Evolutionary conservation across 2,888 invertebrate species (phyloP).

Genomic region (Leptopilina myrica): DNA sequence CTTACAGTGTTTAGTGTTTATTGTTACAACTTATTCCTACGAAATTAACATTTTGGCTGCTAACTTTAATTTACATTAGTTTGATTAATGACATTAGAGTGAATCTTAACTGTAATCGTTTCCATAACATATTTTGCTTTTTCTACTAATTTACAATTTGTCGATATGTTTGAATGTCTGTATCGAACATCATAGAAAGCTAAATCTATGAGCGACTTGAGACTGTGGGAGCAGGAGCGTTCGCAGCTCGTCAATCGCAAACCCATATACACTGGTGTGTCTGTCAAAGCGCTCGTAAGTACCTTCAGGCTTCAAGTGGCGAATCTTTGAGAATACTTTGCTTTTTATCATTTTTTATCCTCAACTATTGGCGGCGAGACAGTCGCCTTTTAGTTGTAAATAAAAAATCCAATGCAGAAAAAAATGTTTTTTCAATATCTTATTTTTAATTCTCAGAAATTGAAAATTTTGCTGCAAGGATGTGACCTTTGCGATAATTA

Average conservation of each 20-base stretch:
- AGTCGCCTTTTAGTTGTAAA: not conserved
- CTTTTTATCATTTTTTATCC: slow-evolving; percentile 15
- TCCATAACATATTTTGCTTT: slow-evolving; percentile 17
- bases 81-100: not conserved
- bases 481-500: slow-evolving; percentile 29
- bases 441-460: not conserved
- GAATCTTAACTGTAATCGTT: slow-evolving; percentile 1
- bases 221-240: slow-evolving; percentile 73
- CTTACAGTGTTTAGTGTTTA: not conserved
- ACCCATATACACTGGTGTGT: slow-evolving; percentile 79
- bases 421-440: not conserved
- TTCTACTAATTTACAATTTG: slow-evolving; percentile 34
- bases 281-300: slow-evolving; percentile 82
- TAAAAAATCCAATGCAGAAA: slow-evolving; percentile 3
- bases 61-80: not conserved
- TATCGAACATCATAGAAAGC: slow-evolving; percentile 76
- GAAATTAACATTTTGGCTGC: slow-evolving; percentile 4
- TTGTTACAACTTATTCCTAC: not conserved
- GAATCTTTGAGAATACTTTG: slow-evolving; percentile 33
- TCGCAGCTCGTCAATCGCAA: slow-evolving; percentile 67
- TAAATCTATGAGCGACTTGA: slow-evolving; percentile 79
- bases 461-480: not conserved
- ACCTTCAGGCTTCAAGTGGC: slow-evolving; percentile 56
- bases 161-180: slow-evolving; percentile 43
- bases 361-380: slow-evolving; percentile 30